Evolutionary conservation across 1,140 invertebrate species (phyloP), one percentile per base, ranked within the genome.

Genomic region (Heliothis subflexa): DNA sequence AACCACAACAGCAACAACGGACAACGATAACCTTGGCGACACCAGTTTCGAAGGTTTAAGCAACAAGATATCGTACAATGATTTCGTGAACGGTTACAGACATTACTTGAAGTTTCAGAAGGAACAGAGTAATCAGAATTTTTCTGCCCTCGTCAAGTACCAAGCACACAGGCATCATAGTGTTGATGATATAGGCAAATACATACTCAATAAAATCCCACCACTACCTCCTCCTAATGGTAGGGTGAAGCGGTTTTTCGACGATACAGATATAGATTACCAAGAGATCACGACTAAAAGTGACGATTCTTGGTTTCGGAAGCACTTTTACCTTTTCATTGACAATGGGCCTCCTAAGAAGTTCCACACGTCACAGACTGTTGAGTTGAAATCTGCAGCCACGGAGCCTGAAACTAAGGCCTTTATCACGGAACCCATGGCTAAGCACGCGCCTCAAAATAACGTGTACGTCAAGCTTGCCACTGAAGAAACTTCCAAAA

Each of bases 181-280:
- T 50, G 91, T 93, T 21, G 91, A 94, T 80, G 93, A 94, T 66
- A 92, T 94, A 12, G 93, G 93, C n/a, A 94, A 93, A 76, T 93
- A 79, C 80, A 94, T 94, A 52, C 59, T 93, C 3, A 85, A 88
- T 45, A 93, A 92, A 82, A 81, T 94, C 52, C 92, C 92, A 25
- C 75, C 82, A 28, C 3, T 90, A 33, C 83, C 88, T 16, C 4
- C 45, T 18, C 4, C 45, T 0, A 1, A 11, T 11, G 18, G 4
- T 18, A 52, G 14, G 9, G 49, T 70, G 28, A 73, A 80, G 52
- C 76, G 86, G 57, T 82, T 89, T 73, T 85, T 89, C 59, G 89
- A 92, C 21, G 90, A 91, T 52, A 78, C 84, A 12, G 88, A 89
- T 62, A 88, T 87, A 47, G 91, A 93, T 74, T 88, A 92, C 80